phyloP scores from a whole-genome alignment of 2,797 vertebrate genomes.

The Cephalopachus bancanus region DNA sequence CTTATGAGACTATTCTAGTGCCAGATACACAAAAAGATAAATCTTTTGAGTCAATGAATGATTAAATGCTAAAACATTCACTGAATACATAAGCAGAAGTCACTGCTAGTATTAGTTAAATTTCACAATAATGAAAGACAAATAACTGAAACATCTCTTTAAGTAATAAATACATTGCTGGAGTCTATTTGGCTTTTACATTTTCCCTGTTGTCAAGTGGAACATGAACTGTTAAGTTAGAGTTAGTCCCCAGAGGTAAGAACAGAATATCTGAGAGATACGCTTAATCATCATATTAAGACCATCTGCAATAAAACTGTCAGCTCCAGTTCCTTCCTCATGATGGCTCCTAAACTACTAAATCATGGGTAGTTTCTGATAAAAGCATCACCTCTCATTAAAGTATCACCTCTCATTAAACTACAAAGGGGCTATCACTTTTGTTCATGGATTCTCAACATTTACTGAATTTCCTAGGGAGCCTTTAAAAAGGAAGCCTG shows the following conservation, averaged over 20 bases:
- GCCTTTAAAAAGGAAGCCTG: not conserved
- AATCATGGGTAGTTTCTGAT: not conserved
- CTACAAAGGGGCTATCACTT: not conserved
- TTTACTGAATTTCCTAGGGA: not conserved
- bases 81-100: not conserved
- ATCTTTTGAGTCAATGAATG: conserved; percentile 16
- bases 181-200: conserved; percentile 15
- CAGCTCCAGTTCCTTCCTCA: not conserved
- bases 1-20: not conserved
- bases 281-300: not conserved
- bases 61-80: not conserved
- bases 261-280: conserved; percentile 12
- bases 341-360: not conserved
- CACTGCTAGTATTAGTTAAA: conserved; percentile 43
- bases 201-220: not conserved
- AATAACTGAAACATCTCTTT: not conserved
- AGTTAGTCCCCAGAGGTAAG: not conserved
- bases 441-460: not conserved
- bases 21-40: not conserved
- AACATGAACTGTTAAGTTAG: conserved; percentile 23
- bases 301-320: not conserved
- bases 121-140: not conserved
- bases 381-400: not conserved
- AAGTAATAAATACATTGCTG: not conserved
- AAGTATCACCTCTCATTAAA: not conserved